A percentile compares a stretch with the other conserved stretches of the same genome.
Evolutionary conservation across 1,140 invertebrate genomes (phyloP).

Genomic region (Drosophila nebulosa): DNA sequence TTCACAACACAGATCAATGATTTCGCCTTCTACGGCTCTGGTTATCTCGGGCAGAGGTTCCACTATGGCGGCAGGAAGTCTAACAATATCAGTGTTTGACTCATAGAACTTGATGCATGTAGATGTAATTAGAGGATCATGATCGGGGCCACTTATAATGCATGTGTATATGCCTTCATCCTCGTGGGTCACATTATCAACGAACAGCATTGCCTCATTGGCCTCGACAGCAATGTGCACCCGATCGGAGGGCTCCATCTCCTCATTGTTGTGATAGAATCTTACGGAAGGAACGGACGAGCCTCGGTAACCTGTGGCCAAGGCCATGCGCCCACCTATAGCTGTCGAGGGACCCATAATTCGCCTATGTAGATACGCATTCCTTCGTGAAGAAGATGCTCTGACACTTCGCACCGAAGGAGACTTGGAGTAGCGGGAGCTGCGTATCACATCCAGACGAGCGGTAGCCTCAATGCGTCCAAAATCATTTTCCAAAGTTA

Average conservation of each 20-base stretch:
- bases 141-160: constrained; percentile 83
- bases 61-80: constrained; percentile 30
- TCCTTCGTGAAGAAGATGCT: constrained; percentile 80
- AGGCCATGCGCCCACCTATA: constrained; percentile 82
- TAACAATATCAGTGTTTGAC: constrained; percentile 9
- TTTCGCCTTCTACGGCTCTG: constrained; percentile 83
- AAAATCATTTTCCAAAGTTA: constrained; percentile 90
- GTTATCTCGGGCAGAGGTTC: constrained; percentile 66
- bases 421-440: constrained; percentile 78
- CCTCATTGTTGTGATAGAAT: constrained; percentile 85
- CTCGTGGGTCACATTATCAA: constrained; percentile 81
- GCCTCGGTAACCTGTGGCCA: constrained; percentile 83
- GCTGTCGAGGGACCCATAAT: constrained; percentile 81
- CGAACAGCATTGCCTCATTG: constrained; percentile 80
- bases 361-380: constrained; percentile 70
- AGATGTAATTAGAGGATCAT: constrained; percentile 82
- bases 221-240: constrained; percentile 67
- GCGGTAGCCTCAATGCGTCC: constrained; percentile 91
- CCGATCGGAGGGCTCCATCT: constrained; percentile 63
- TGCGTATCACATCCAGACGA: constrained; percentile 89
- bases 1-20: constrained; percentile 83
- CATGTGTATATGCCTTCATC: constrained; percentile 88
- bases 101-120: constrained; percentile 50
- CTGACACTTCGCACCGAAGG: constrained; percentile 80
- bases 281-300: constrained; percentile 83